Base-by-base conservation (phyloP, 1,140 invertebrate genomes). In the Olivierus martensii region DNA sequence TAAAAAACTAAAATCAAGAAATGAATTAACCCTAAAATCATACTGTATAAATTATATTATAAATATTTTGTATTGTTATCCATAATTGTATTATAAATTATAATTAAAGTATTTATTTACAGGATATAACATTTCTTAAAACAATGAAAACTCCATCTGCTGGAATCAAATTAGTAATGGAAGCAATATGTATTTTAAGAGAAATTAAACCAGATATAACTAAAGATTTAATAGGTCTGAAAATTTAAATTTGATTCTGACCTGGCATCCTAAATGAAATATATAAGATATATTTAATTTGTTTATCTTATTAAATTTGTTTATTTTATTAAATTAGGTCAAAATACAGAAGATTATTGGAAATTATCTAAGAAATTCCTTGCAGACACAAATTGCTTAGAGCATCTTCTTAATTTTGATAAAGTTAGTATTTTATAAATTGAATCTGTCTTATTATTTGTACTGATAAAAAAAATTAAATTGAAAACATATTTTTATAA, bases 101-200 rank as follows among this genome's bases (percentile, higher is more conserved):
- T 9, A 9, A 42, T 12, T 42, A 42, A 42, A 42, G 10, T 45
- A n/a, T n/a, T n/a, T n/a, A n/a, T 1, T 53, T 43, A 12, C 14
- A 81, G 1, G 93, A 98, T 68, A 91, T 98, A 43, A 90, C 87
- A 5, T 75, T 93, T 5, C 86, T 98, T 0, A 97, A 96, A 66
- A 82, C 89, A 0, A 97, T 98, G 92, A 94, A 74, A 71, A 92
- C 88, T 70, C 94, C 94, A 3, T 94, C 93, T 0, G 77, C 81
- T n/a, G 88, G 85, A 19, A 89, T 97, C 0, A 83, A 88, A 65
- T 66, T 96, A 47, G 91, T 89, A 0, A 82, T 97, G 80, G 92
- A 97, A 69, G 89, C 92, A 2, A 83, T 97, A 12, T 94, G 89
- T 68, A 83, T 95, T 4, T 80, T 89, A 71, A 83, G 88, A 63